Conservation (phyloP, 2,113 vertebrate species). For the Seriola quinqueradiata region DNA sequence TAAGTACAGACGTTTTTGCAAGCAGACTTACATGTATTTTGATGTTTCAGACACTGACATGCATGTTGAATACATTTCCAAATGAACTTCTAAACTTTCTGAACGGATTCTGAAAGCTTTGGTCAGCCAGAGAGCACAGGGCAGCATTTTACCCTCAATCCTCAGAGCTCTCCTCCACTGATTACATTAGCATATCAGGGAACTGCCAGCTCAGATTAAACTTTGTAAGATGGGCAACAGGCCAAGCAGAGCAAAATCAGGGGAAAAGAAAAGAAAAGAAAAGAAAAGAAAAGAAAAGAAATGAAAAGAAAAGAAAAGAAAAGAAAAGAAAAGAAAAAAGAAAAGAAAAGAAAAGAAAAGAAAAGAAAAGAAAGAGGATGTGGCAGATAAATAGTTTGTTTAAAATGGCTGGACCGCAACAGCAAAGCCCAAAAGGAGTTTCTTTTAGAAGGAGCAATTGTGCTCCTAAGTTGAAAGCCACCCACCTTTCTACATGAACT, state of each 20-base stretch:
- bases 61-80: no score
- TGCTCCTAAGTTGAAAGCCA: no score
- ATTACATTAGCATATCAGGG: constrained; percentile 40
- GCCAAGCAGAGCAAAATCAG: not conserved
- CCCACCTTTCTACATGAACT: no score
- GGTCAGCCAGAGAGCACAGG: not conserved
- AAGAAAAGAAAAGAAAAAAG: not conserved
- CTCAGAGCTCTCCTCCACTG: constrained; percentile 7
- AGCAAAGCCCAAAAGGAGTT: no score
- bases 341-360: not conserved
- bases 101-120: not conserved
- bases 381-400: not conserved
- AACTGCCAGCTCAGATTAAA: constrained; percentile 5
- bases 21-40: no score
- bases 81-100: no score
- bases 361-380: not conserved
- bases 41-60: no score
- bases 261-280: not conserved
- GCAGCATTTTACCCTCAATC: not conserved
- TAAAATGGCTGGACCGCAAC: not conserved
- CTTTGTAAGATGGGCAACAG: not conserved
- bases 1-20: not conserved
- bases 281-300: no score
- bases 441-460: no score
- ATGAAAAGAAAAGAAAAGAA: not conserved